These are phyloP conservation scores for Nylanderia fulva DNA, from an alignment of 1,140 invertebrate species.

Conservation along the genomic window DNA sequence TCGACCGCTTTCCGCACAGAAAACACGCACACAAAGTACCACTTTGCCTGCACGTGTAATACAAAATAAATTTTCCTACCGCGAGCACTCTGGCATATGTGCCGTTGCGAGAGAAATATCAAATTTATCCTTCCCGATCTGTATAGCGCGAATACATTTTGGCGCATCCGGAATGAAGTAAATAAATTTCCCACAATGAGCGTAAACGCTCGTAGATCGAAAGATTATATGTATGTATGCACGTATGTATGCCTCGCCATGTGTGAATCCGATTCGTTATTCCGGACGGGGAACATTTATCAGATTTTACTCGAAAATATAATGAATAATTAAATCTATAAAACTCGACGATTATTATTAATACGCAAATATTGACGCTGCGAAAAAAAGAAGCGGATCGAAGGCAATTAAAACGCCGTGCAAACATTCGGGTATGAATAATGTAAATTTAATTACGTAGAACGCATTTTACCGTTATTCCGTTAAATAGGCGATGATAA, in stretches of 20 bases:
- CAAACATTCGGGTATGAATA: conserved; percentile 6
- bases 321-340: conserved; percentile 11
- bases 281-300: not conserved
- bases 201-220: not conserved
- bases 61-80: not conserved
- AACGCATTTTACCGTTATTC: not conserved
- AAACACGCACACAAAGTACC: too few species aligned
- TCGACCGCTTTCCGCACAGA: too few species aligned
- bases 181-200: not conserved
- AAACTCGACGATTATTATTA: not conserved
- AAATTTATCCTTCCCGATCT: not conserved
- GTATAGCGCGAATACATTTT: not conserved
- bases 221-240: conserved; percentile 1
- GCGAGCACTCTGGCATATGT: not conserved
- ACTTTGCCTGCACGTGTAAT: too few species aligned
- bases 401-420: not conserved
- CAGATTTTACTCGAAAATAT: not conserved
- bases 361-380: not conserved
- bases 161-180: not conserved
- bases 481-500: not conserved
- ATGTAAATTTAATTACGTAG: conserved; percentile 15
- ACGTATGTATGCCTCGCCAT: too few species aligned
- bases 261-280: not conserved
- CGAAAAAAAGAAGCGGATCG: not conserved
- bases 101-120: conserved; percentile 16